These are phyloP conservation scores for Gryllus longicercus DNA, from an alignment of 2,888 invertebrate species.

Conservation along the genomic window DNA sequence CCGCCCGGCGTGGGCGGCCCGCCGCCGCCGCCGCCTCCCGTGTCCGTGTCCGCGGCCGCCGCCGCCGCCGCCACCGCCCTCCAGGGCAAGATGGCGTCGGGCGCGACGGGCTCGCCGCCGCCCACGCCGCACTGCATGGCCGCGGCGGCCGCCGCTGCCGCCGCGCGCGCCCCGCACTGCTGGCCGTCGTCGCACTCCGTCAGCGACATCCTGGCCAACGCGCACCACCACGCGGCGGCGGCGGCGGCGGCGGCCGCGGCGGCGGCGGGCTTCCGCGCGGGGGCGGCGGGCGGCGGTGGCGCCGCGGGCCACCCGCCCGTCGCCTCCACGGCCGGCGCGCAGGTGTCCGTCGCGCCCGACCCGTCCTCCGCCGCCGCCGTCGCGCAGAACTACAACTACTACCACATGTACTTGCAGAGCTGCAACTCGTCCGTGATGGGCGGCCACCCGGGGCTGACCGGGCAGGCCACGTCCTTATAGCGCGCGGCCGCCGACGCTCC, in stretches of 20 bases:
- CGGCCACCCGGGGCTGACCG: constrained; percentile 40
- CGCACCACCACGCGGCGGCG: constrained; percentile 34
- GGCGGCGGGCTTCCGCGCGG: constrained; percentile 28
- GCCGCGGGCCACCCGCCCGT: constrained; percentile 28
- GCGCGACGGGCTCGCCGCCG: constrained; percentile 92
- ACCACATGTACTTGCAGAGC: constrained; percentile 63
- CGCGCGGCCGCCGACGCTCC: neutral
- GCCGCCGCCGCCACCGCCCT: constrained; percentile 88
- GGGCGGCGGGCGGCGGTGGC: neutral
- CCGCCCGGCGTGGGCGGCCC: constrained; percentile 28
- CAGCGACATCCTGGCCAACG: constrained; percentile 44
- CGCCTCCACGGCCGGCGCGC: neutral
- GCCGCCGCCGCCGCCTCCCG: constrained; percentile 30
- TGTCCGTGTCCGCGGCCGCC: constrained; percentile 58
- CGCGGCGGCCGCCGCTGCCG: constrained; percentile 46
- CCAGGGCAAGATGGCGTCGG: constrained; percentile 96
- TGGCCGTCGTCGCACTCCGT: constrained; percentile 44
- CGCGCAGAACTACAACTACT: constrained; percentile 42
- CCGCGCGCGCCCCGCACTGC: constrained; percentile 31
- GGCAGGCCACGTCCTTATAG: neutral
- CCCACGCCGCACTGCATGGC: constrained; percentile 84
- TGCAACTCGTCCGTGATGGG: constrained; percentile 46
- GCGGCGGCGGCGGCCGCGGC: constrained; percentile 34
- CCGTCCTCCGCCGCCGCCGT: constrained; percentile 47
- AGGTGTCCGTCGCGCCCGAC: constrained; percentile 18